Evolutionary conservation across 2,797 vertebrate genomes (phyloP).

Genomic region (Enteromius radiatus): DNA sequence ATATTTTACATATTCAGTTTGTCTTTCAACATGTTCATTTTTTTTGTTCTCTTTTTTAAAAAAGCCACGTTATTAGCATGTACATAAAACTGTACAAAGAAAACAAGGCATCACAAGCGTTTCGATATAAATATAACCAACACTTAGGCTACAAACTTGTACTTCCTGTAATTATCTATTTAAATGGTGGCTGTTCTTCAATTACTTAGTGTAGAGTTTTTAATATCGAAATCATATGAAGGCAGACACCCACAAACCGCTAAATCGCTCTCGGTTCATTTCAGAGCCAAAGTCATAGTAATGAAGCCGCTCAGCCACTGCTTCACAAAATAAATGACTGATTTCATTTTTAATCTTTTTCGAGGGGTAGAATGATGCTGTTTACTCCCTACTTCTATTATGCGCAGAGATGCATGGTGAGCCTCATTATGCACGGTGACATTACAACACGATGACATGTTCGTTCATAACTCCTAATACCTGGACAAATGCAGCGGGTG

Average conservation of each 20-base stretch:
- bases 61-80: constrained; percentile 96
- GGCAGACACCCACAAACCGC: not conserved
- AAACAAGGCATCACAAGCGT: constrained; percentile 94
- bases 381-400: constrained; percentile 35
- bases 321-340: constrained; percentile 24
- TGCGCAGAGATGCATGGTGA: constrained; percentile 13
- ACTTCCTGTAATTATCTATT: constrained; percentile 71
- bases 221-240: constrained; percentile 28
- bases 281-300: constrained; percentile 19
- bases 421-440: constrained; percentile 42
- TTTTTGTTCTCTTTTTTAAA: constrained; percentile 76
- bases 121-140: constrained; percentile 92
- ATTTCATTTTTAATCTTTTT: constrained; percentile 31
- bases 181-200: constrained; percentile 59
- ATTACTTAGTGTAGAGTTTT: constrained; percentile 12
- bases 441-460: constrained; percentile 49
- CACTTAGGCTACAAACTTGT: constrained; percentile 80
- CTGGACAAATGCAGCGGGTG: constrained; percentile 34
- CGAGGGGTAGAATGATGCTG: constrained; percentile 20
- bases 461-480: constrained; percentile 42
- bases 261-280: constrained; percentile 15
- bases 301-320: not conserved
- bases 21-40: constrained; percentile 79
- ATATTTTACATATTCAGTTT: constrained; percentile 84
- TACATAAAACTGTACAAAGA: constrained; percentile 99